Evolutionary conservation across 2,113 vertebrate genomes (phyloP).

Genomic region (Neodon shergylaensis): DNA sequence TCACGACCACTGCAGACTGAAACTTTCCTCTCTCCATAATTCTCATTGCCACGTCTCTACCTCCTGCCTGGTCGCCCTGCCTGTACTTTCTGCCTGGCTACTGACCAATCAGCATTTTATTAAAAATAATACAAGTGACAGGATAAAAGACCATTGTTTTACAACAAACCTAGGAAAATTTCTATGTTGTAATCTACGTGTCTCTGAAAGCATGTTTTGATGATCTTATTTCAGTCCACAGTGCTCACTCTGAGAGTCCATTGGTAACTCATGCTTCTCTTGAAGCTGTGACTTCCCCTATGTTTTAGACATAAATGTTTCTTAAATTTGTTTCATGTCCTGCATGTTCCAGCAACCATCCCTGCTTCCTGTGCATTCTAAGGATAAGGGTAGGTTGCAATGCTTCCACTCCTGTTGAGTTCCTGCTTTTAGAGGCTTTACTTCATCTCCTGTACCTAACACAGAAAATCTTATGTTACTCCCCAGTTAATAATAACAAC

Average conservation of each 20-base stretch:
- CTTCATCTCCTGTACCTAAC: background rate
- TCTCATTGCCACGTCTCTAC: too few species aligned
- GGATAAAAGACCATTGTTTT: too few species aligned
- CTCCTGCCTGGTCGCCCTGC: too few species aligned
- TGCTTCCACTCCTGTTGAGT: background rate
- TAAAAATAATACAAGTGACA: too few species aligned
- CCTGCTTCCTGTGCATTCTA: background rate
- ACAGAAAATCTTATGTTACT: background rate
- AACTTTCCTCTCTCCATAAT: too few species aligned
- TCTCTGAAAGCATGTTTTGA: background rate
- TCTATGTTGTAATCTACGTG: background rate
- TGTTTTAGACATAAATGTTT: background rate
- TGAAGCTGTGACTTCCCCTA: background rate
- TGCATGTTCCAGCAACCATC: background rate
- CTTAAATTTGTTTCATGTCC: background rate
- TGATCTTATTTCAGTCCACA: background rate
- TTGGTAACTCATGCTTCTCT: background rate
- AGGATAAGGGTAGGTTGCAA: background rate
- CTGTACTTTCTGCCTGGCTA: too few species aligned
- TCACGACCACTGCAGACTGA: too few species aligned
- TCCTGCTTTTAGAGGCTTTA: background rate
- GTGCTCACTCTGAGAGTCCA: background rate
- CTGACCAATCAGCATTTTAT: too few species aligned
- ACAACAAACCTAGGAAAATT: background rate
- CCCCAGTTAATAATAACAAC: background rate